Evolutionary conservation across 2,888 invertebrate genomes (phyloP), one percentile per base, ranked within the genome.

Genomic region (Rhamphomyia laevipes): DNA sequence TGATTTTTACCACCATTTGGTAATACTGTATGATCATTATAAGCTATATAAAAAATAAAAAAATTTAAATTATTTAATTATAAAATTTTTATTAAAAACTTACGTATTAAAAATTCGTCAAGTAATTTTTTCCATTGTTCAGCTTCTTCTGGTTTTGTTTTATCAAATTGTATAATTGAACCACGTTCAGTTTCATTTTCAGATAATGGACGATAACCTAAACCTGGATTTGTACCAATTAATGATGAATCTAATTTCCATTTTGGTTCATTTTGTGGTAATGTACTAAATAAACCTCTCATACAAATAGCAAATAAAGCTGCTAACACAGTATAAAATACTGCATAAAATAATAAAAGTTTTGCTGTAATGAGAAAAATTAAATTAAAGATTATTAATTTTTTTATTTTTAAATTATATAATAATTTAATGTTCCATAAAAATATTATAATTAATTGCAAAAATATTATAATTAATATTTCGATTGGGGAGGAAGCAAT

Each of bases 291-390:
- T 57, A 97, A 77, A 2, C 85, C 86, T 52, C 86, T 82, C 79
- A 94, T 81, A 69, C 93, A 92, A 46, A 89, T 79, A 1, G 86
- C 78, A 69, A 93, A 95, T 62, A 96, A 73, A 9, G 84, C 80
- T 15, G 86, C 86, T 64, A 97, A 74, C 50, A 81, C 79, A 44
- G 80, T 74, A 73, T 93, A 96, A 77, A 95, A 96, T 55, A 91
- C 77, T 42, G 78, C 55, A 74, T 96, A 97, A 76, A 96, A 97
- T 1, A 83, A 56, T 18, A 85, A 63, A 52, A 93, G 79, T 66
- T 89, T 83, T 53, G 79, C 93, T 93, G 78, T 21, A 81, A 58
- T 44, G 11, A 43, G 13, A 47, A 31, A 21, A 45, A 47, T 23
- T 50, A 41, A 47, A 23, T 16, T 11, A 27, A n/a, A n/a, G 2